Evolutionary conservation across 2,113 vertebrate genomes (phyloP).

Genomic region (Daboia siamensis): DNA sequence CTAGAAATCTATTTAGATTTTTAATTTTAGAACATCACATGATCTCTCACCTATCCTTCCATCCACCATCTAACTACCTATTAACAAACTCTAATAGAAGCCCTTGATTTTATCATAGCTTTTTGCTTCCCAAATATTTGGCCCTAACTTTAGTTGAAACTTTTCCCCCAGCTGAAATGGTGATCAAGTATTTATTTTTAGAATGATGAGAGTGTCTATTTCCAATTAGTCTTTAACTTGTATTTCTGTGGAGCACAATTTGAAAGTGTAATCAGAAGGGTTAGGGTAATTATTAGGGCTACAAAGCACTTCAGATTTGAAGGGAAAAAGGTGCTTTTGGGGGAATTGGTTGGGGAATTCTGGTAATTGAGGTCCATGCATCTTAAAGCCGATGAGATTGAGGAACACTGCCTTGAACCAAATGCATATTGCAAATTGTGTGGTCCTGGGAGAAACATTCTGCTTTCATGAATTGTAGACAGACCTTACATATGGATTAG

Average conservation of each 20-base stretch:
- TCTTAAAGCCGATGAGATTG: neutral
- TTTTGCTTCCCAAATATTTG: neutral
- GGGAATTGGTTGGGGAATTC: neutral
- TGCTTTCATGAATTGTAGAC: neutral
- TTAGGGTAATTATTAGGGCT: neutral
- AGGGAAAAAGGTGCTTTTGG: neutral
- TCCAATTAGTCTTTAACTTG: neutral
- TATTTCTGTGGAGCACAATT: neutral
- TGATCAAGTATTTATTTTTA: neutral
- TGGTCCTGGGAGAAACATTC: neutral
- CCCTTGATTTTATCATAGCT: neutral
- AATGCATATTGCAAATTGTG: neutral
- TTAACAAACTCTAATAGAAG: neutral
- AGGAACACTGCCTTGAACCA: neutral
- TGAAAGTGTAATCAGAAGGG: neutral
- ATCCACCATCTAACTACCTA: neutral
- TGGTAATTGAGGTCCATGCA: neutral
- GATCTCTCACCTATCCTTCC: neutral
- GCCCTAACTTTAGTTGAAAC: neutral
- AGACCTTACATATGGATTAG: neutral
- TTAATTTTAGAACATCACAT: neutral
- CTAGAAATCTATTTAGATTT: neutral
- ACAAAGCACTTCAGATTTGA: neutral
- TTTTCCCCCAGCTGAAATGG: neutral
- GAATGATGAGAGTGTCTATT: neutral